Base-by-base conservation (phyloP, 2,888 invertebrate species). In the Megastigmus dorsalis region DNA sequence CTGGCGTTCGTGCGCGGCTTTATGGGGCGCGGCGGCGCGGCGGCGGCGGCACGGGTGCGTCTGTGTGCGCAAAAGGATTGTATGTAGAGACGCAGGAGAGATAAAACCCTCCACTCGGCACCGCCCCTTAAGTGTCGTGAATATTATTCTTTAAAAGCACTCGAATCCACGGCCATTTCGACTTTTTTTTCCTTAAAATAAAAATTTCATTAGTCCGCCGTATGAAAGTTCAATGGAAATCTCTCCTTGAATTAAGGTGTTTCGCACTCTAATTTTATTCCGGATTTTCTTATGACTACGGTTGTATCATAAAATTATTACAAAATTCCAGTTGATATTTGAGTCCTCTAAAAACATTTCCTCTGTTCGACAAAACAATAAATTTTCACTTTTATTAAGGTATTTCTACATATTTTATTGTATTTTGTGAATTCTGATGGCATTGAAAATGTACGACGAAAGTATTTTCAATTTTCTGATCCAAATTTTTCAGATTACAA, bases 1-100 rank as follows among this genome's bases (percentile, higher is more conserved):
- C 88, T 82, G 81, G 81, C 83, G 84, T 80, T 80, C 81, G 71
- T 23, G 57, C 63, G 80, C 81, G 81, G 80, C 77, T 77, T 73
- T 77, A 45, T 63, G 23, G 38, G 28, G 63, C 30, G 73, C 30
- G n/a, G n/a, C 38, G 20, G 30, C 38, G n/a, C 38, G 20, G 30
- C 38, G 48, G 13, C n/a, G 36, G 43, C 38, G 48, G 20, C 54
- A 2, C 55, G 23, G 33, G 0, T 13, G 15, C 9, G n/a, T 38
- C 26, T 13, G 54, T 43, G 67, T 36, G 55, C 60, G 72, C 74
- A 57, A 68, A 76, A 76, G 69, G 66, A 76, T 70, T 70, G 70
- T 62, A 76, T 33, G 62, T 63, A 33, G 28, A 57, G 23, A 26
- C 9, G 69, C 41, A 6, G n/a, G 43, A 33, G 20, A 68, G 72